phyloP scores from a whole-genome alignment of 2,797 vertebrate species.

The Squalus acanthias region DNA sequence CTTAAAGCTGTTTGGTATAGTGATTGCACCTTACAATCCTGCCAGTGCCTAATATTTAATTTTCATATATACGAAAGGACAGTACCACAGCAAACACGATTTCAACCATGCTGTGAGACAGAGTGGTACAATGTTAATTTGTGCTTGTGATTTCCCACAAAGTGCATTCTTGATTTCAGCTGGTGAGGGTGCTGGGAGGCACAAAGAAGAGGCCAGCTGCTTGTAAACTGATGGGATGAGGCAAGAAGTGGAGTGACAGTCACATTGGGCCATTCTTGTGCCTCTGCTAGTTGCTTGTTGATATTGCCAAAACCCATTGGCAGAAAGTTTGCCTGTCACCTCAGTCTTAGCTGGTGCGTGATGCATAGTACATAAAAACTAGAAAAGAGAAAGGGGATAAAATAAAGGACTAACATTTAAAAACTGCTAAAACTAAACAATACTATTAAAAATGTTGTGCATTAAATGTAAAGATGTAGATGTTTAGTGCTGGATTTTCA shows the following conservation, averaged over 20 bases:
- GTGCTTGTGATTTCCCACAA: neutral
- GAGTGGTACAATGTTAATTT: neutral
- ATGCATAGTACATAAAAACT: neutral
- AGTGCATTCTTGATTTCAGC: neutral
- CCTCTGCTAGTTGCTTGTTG: neutral
- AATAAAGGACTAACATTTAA: neutral
- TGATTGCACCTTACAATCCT: neutral
- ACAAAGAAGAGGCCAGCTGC: neutral
- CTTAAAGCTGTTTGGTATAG: neutral
- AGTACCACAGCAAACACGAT: neutral
- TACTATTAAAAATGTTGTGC: neutral
- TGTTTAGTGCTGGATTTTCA: neutral
- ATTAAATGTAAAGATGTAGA: neutral
- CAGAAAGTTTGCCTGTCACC: no score
- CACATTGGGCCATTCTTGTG: neutral
- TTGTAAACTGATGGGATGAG: neutral
- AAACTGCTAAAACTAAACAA: neutral
- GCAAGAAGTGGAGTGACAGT: neutral
- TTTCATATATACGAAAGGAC: neutral
- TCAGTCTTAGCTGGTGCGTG: neutral
- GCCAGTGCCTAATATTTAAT: neutral
- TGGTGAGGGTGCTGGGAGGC: neutral
- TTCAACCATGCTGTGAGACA: neutral
- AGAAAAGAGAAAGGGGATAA: neutral
- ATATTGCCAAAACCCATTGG: neutral